Base-by-base conservation (phyloP, 2,113 vertebrate genomes). In the Dicerorhinus sumatrensis region DNA sequence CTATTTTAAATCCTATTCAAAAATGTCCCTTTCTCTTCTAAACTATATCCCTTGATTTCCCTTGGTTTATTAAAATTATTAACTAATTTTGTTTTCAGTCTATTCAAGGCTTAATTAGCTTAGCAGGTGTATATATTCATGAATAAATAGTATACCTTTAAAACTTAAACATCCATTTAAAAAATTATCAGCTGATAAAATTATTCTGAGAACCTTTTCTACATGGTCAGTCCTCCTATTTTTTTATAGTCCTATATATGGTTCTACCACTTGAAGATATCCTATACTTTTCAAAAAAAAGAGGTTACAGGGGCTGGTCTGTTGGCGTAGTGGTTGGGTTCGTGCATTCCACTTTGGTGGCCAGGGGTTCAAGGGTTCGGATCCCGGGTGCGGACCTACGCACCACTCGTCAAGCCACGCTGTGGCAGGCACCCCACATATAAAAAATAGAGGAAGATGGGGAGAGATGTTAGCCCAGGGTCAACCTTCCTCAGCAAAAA, bases 61-160 rank as follows among this genome's bases (percentile, higher is more conserved):
- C 7, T 79, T 91, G 56, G 46, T 29, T 84, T 73, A 65, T 85
- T 97, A 73, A 60, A 33, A 73, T 84, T 54, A 67, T 7, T 69
- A 79, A 91, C n/a, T 72, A 65, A 67, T 46, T 84, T 65, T 72
- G 14, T 58, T 96, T 94, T 89, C 21, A 51, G 27, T 51, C 69
- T 36, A 84, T 69, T 89, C 33, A 96, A 92, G 65, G 54, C 48
- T 91, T 65, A 82, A 58, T 88, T 84, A 89, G 46, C 31, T 84
- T 96, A 65, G 18, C 13, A 89, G 21, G 4, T 25, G 25, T 75
- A 60, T 60, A 65, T 65, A 81, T 63, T 81, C 51, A 63, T 33
- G n/a, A 73, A 23, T 94, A 89, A 80, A 94, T 92, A 82, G 72
- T 82, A 63, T 33, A 86, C 10, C 63, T 93, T 85, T 46, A 69